phyloP scores from a whole-genome alignment of 1,140 invertebrate genomes.

The Ericerus pela region DNA sequence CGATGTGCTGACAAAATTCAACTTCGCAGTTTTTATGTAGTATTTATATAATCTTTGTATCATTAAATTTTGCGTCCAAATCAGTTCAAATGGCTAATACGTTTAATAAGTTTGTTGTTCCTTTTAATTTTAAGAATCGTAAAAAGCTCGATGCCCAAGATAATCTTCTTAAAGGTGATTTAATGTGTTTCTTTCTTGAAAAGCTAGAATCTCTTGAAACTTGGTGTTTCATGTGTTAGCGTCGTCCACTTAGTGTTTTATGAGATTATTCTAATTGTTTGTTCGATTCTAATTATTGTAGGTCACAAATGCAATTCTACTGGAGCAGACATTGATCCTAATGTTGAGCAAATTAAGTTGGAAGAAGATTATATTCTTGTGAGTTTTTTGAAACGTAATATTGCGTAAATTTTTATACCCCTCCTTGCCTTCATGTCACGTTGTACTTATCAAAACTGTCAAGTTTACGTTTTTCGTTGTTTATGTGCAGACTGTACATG shows the following conservation, averaged over 20 bases:
- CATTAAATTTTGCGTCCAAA: too few relatives aligned
- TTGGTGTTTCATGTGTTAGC: neutral
- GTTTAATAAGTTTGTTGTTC: neutral
- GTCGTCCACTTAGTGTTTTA: neutral
- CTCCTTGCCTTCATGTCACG: neutral
- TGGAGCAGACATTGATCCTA: neutral
- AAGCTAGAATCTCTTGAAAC: neutral
- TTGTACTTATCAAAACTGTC: neutral
- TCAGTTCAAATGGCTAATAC: neutral
- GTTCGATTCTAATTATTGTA: neutral
- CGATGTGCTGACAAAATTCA: too few relatives aligned
- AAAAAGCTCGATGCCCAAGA: neutral
- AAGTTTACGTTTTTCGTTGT: neutral
- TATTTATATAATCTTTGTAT: too few relatives aligned
- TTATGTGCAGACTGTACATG: conserved; percentile 41
- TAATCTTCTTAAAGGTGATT: neutral
- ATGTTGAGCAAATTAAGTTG: neutral
- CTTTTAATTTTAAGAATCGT: neutral
- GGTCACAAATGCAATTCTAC: neutral
- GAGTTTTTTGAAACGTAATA: neutral
- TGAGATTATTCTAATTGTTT: neutral
- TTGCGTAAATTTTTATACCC: neutral
- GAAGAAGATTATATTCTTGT: conserved; percentile 1
- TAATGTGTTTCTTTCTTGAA: neutral
- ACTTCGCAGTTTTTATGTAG: too few relatives aligned